These are phyloP conservation scores for Tuberolachnus salignus DNA, from an alignment of 2,888 invertebrate genomes.

Conservation along the genomic window DNA sequence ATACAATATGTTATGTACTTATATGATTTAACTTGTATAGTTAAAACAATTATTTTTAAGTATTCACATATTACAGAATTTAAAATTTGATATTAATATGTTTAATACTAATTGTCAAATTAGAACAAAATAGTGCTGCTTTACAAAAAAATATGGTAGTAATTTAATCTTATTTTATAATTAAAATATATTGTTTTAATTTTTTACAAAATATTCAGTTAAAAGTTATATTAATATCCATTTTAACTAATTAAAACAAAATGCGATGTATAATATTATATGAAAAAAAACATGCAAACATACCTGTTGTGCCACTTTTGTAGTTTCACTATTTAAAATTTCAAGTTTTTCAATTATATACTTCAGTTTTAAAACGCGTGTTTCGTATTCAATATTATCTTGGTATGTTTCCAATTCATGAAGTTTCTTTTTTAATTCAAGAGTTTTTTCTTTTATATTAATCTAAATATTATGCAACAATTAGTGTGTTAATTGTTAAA, in stretches of 20 bases:
- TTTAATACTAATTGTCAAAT: neutral
- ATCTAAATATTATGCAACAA: neutral
- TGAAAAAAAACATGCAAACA: constrained; percentile 17
- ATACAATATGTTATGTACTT: neutral
- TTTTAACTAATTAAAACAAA: too few relatives aligned
- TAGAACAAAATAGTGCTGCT: neutral
- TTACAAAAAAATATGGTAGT: neutral
- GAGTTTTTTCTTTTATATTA: constrained; percentile 1
- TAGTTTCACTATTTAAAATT: neutral
- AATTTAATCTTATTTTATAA: neutral
- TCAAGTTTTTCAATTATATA: constrained; percentile 16
- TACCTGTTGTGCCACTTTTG: constrained; percentile 3
- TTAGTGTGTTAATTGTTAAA: too few relatives aligned
- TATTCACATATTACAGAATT: neutral
- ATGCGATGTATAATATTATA: too few relatives aligned
- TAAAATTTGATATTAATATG: neutral
- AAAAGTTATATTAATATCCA: too few relatives aligned
- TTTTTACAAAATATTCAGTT: neutral
- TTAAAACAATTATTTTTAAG: neutral
- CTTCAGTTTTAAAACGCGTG: constrained; percentile 16
- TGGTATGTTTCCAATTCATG: neutral
- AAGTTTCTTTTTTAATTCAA: constrained; percentile 15
- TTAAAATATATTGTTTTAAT: neutral
- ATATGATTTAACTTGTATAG: neutral
- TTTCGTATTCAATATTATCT: constrained; percentile 8